Base-by-base conservation (phyloP, 2,113 vertebrate species). In the Sarotherodon lohbergeri region DNA sequence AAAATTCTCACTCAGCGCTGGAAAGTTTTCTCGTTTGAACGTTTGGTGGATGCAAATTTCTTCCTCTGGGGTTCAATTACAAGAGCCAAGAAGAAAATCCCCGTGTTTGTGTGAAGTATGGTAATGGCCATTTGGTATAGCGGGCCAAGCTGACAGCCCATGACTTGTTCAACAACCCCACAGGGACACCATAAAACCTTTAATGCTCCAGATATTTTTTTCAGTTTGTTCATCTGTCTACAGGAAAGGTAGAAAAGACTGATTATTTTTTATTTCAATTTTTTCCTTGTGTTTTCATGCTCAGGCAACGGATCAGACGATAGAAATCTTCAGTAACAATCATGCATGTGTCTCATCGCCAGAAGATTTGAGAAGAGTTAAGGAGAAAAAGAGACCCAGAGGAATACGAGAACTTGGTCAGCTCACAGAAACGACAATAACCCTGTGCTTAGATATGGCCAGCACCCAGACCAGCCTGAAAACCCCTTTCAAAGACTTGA, bases 381-480 rank as follows among this genome's bases (percentile, higher is more conserved):
- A 82, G 83, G 73, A 50, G 52, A 52, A 68, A 63, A 86, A 86
- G 80, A 82, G 68, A 88, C 73, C 88, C n/a, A 29, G 56, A 87
- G 85, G 83, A 84, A 82, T 89, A 90, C 73, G 83, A 88, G 78
- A 87, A 88, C 32, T 87, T 81, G 86, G 59, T 78, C 63, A 83
- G 73, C 52, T 57, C 61, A 90, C 66, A 83, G 73, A 91, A 78
- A 90, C 63, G 8, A 86, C 86, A 86, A 17, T 41, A 90, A 86
- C 81, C 56, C 85, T 56, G 91, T 93, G 80, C 93, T 90, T 32
- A 94, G 90, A 92, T 34, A 99, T 99, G 98, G 98, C 97, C 95
- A 96, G 95, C 89, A 96, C 97, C 71, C 97, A 97, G 83, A 96
- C 96, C 63, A 97, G 94, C 94, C 96, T 97, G 93, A 97, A 96